These are phyloP conservation scores for Pristionchus japonicus DNA, from an alignment of 2,888 invertebrate genomes.

Conservation along the genomic window DNA sequence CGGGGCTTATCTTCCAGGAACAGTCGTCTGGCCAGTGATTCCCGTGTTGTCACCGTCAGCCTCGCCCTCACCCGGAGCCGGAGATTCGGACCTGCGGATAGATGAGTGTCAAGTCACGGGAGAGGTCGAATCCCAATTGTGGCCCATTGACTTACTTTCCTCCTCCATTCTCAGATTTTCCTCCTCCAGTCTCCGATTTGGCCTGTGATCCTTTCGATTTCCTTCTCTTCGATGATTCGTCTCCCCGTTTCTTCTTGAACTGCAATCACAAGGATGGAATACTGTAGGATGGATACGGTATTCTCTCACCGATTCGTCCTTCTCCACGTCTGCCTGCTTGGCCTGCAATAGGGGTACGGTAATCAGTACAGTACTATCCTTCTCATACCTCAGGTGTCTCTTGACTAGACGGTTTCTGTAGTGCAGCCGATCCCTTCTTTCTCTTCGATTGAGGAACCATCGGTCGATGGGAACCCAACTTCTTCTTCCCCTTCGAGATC, in stretches of 20 bases:
- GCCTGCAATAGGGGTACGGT: background rate
- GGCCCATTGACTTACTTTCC: background rate
- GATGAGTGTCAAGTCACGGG: background rate
- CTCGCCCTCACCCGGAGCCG: background rate
- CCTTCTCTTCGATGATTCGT: background rate
- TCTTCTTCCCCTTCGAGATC: slow-evolving; percentile 9
- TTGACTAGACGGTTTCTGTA: background rate
- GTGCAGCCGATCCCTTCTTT: background rate
- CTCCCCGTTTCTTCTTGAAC: slow-evolving; percentile 3
- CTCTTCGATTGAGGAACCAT: slow-evolving; percentile 12
- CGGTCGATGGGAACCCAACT: background rate
- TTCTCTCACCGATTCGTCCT: background rate
- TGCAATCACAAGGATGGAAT: background rate
- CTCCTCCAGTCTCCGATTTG: background rate
- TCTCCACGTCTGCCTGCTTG: background rate
- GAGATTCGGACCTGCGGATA: background rate
- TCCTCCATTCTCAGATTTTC: background rate
- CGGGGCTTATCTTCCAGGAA: background rate
- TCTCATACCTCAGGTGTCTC: background rate
- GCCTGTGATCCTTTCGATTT: background rate
- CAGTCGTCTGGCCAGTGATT: background rate
- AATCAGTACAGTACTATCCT: background rate
- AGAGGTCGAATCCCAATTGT: background rate
- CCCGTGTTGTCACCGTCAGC: slow-evolving; percentile 3
- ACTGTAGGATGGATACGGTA: background rate